These are phyloP conservation scores for Euplagia quadripunctaria DNA, from an alignment of 2,888 invertebrate genomes.

Conservation along the genomic window DNA sequence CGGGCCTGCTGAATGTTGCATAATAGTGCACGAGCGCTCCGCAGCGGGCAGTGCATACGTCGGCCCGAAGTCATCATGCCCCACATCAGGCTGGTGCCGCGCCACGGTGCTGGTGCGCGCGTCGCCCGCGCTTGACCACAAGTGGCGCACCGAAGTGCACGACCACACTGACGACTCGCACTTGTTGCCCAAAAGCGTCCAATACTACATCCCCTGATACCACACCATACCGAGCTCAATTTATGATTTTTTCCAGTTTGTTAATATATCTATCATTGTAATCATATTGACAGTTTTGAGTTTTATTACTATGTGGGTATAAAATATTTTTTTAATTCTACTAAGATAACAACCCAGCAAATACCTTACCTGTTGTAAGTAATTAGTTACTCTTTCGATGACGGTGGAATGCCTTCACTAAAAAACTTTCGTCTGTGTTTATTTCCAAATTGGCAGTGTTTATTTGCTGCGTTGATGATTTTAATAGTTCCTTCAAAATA, in stretches of 20 bases:
- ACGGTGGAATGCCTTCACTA: too few species aligned
- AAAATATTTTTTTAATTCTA: neutral
- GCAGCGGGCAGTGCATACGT: slow-evolving; percentile 5
- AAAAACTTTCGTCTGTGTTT: too few species aligned
- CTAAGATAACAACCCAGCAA: neutral
- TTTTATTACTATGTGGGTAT: neutral
- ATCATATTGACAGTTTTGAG: neutral
- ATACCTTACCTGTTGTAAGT: too few species aligned
- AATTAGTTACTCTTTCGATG: too few species aligned
- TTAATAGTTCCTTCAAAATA: too few species aligned
- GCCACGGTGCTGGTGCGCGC: slow-evolving; percentile 52
- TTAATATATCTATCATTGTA: neutral
- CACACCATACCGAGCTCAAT: neutral
- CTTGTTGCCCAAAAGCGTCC: slow-evolving; percentile 46
- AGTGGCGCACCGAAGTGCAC: slow-evolving; percentile 44
- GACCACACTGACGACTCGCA: slow-evolving; percentile 66
- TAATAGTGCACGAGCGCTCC: slow-evolving; percentile 29
- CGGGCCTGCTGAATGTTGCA: slow-evolving; percentile 51
- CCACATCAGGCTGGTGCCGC: slow-evolving; percentile 62
- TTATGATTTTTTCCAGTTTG: neutral
- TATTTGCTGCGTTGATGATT: too few species aligned
- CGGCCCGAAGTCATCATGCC: slow-evolving; percentile 23
- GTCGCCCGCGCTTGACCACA: slow-evolving; percentile 57
- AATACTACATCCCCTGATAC: neutral
- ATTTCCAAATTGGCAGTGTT: too few species aligned